Percentiles rank a stretch among this genome's conserved stretches.
phyloP scores from a whole-genome alignment of 2,797 vertebrate species.

The Diglossa cyanea region DNA sequence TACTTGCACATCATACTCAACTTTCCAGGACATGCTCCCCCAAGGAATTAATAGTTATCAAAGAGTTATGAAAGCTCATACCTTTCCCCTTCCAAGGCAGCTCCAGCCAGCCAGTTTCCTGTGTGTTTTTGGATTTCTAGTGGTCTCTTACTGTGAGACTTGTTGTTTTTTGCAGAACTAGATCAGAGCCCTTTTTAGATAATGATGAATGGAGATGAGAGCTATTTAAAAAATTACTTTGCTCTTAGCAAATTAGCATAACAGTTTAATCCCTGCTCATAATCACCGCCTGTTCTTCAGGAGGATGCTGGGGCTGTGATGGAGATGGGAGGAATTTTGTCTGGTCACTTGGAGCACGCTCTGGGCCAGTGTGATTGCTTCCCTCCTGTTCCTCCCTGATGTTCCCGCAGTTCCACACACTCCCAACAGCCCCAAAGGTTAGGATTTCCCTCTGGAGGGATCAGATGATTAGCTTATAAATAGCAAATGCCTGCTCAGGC shows the following conservation, averaged over 20 bases:
- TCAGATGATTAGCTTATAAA: slow-evolving; percentile 58
- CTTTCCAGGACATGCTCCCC: background rate
- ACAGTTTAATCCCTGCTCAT: background rate
- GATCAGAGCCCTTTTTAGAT: background rate
- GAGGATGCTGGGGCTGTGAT: background rate
- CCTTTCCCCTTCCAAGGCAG: background rate
- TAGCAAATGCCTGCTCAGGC: slow-evolving; percentile 29
- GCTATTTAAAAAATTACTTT: background rate
- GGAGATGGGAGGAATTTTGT: background rate
- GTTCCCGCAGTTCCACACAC: fast-evolving
- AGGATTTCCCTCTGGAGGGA: slow-evolving; percentile 34
- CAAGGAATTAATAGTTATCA: background rate
- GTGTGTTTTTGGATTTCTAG: background rate
- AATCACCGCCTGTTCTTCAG: background rate
- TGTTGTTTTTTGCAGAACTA: background rate
- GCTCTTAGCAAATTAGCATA: background rate
- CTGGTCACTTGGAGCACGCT: fast-evolving
- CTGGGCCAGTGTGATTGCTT: fast-evolving
- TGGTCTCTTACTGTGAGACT: background rate
- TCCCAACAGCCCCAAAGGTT: background rate
- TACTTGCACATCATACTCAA: background rate
- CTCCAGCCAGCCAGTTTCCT: background rate
- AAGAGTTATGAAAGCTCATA: background rate
- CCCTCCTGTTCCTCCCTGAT: background rate
- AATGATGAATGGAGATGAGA: background rate